Base-by-base conservation (phyloP, 2,888 invertebrate genomes). In the Arenicola marina region DNA sequence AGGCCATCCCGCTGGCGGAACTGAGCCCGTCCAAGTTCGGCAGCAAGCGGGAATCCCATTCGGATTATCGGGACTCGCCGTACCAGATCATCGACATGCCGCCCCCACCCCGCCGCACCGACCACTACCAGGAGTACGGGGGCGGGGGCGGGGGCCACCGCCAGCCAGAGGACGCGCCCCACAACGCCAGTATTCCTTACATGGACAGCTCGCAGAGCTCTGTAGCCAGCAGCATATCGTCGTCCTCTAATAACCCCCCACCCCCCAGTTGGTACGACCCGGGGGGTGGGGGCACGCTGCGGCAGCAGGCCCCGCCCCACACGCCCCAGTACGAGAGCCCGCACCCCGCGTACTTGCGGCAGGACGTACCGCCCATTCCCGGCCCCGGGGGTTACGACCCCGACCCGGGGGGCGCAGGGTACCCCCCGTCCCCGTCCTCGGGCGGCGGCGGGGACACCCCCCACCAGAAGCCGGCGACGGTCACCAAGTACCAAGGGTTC, bases 401-500 rank as follows among this genome's bases (percentile, higher is more conserved):
- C 24, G 53, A 44, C 4, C n/a, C 15, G n/a, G 34, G 21, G n/a
- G 44, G 43, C 2, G 26, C n/a, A 3, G 21, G 31, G 32, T 28
- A 28, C n/a, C 54, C 53, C 21, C 32, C 44, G 38, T 44, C 44
- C 7, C 2, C 32, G 45, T 32, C 34, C 15, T 29, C 7, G 2
- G 48, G 34, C 24, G 26, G 51, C 29, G 48, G 56, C n/a, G 31
- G 29, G 31, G 56, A 29, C 38, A n/a, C 32, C 34, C 1, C 18
- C n/a, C 0, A n/a, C 29, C 53, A 32, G 31, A 21, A 18, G 4
- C 28, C 53, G 15, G 53, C 55, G 56, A 59, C 63, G n/a, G 62
- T 58, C 4, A 60, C 59, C n/a, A 63, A 62, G 38, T 68, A 68
- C 51, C 61, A 93, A 0, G 93, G 93, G 56, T 72, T 73, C 65